These are phyloP conservation scores for Ptychobarbus kaznakovi DNA, from an alignment of 2,797 vertebrate species.

Conservation along the genomic window DNA sequence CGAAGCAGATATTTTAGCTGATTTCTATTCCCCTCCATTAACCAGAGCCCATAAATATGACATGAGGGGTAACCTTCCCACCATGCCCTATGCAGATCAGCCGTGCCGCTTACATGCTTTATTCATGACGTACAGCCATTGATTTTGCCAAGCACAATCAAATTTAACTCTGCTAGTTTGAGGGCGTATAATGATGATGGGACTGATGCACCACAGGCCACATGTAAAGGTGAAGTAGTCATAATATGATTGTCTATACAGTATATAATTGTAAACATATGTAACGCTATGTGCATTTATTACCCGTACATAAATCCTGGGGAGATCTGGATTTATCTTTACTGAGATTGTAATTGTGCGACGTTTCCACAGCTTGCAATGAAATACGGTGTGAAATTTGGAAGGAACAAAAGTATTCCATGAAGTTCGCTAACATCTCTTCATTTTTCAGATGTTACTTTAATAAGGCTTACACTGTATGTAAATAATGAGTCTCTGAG, in stretches of 20 bases:
- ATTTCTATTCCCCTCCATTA: conserved; percentile 41
- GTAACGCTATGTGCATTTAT: background rate
- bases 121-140: conserved; percentile 31
- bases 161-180: background rate
- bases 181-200: conserved; percentile 12
- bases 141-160: background rate
- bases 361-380: background rate
- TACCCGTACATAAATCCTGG: background rate
- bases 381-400: conserved; percentile 1
- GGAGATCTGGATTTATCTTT: background rate
- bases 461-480: conserved; percentile 1
- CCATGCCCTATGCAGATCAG: conserved; percentile 46
- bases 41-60: conserved; percentile 44
- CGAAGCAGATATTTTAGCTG: conserved; percentile 6
- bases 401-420: conserved; percentile 3
- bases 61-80: conserved; percentile 43
- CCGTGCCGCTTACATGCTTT: conserved; percentile 24
- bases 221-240: conserved; percentile 4
- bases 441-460: conserved; percentile 21
- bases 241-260: background rate
- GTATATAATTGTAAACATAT: background rate
- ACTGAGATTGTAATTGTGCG: background rate
- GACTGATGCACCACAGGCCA: background rate
- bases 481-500: conserved; percentile 3
- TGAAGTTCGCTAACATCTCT: background rate